phyloP scores from a whole-genome alignment of 2,113 vertebrate genomes.

The Gobio gobio region DNA sequence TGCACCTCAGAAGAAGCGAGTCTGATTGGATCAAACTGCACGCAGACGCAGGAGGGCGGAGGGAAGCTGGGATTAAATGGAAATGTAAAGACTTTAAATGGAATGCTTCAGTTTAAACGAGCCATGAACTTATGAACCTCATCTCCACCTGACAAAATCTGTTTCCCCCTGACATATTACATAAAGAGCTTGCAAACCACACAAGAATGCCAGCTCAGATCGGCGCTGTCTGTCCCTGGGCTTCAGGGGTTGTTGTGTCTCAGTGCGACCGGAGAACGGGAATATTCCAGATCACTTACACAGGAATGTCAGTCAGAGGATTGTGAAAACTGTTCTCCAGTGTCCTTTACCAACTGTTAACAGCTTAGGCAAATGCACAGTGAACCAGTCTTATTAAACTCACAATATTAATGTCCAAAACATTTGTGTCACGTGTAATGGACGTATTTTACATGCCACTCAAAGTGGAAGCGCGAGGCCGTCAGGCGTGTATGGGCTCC shows the following conservation, averaged over 20 bases:
- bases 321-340: background rate
- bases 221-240: conserved; percentile 53
- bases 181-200: conserved; percentile 55
- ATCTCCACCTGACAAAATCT: conserved; percentile 73
- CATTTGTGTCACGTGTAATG: background rate
- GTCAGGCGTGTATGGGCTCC: too few relatives aligned
- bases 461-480: too few relatives aligned
- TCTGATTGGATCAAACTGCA: background rate
- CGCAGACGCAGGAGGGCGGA: background rate
- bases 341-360: background rate
- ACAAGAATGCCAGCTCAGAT: conserved; percentile 64
- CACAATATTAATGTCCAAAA: background rate
- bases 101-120: conserved; percentile 71
- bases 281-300: conserved; percentile 53
- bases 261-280: conserved; percentile 26
- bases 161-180: conserved; percentile 65
- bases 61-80: conserved; percentile 42
- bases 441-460: background rate
- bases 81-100: conserved; percentile 67
- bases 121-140: conserved; percentile 80
- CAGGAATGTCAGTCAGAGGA: background rate
- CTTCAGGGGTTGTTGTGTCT: conserved; percentile 61
- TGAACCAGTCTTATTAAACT: background rate
- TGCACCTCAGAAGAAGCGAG: background rate
- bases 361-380: background rate